phyloP scores from a whole-genome alignment of 2,113 vertebrate species.

The Leuciscus idus region DNA sequence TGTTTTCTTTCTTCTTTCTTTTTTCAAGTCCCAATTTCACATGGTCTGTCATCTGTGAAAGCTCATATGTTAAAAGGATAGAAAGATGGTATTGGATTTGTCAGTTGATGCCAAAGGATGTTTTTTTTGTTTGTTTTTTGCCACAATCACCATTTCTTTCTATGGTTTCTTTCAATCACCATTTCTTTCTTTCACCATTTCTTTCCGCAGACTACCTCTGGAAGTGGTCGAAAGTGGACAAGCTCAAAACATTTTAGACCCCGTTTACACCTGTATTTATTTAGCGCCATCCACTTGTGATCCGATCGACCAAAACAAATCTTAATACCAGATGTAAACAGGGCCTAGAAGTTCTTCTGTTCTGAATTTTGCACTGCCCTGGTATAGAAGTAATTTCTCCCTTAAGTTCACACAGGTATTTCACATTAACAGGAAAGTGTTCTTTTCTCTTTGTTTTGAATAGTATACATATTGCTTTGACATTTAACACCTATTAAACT shows the following conservation, averaged over 20 bases:
- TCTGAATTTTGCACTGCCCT: not conserved
- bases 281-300: too few species aligned
- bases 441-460: not conserved
- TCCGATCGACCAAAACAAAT: too few species aligned
- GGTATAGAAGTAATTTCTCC: too few species aligned
- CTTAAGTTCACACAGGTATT: not conserved
- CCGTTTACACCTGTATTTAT: too few species aligned
- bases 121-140: not conserved
- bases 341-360: too few species aligned
- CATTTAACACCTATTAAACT: not conserved
- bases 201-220: too few species aligned
- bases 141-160: constrained; percentile 20
- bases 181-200: too few species aligned
- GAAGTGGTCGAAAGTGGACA: too few species aligned
- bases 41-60: constrained; percentile 48
- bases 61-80: constrained; percentile 46
- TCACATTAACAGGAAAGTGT: not conserved
- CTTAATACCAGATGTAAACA: too few species aligned
- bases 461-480: not conserved
- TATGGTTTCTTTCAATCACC: too few species aligned
- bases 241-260: too few species aligned
- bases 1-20: constrained; percentile 54
- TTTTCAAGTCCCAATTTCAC: constrained; percentile 45
- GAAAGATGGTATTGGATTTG: constrained; percentile 46
- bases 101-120: constrained; percentile 39